Conservation (phyloP, 2,888 invertebrate species). For the Acleris emargana region DNA sequence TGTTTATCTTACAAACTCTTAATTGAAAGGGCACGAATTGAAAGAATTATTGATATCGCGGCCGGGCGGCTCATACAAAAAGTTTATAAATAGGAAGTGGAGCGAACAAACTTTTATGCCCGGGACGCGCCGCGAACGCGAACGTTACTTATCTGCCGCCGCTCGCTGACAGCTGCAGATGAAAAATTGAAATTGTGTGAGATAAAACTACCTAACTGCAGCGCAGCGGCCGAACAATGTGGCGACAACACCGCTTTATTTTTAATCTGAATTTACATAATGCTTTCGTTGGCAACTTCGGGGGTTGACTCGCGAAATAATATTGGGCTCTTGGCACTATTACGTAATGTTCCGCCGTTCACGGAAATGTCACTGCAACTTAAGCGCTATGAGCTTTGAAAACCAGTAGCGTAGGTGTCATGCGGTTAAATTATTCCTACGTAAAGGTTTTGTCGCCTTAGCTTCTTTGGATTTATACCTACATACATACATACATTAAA, state of each 20-base stretch:
- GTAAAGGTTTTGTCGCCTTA: too few relatives aligned
- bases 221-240: conserved; percentile 73
- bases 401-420: neutral
- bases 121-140: conserved; percentile 70
- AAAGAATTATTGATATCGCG: conserved; percentile 79
- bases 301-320: conserved; percentile 33
- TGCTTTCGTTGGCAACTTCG: conserved; percentile 34
- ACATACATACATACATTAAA: too few relatives aligned
- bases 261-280: conserved; percentile 41
- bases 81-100: conserved; percentile 79
- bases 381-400: neutral
- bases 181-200: conserved; percentile 84
- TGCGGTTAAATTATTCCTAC: neutral
- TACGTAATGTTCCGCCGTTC: conserved; percentile 12
- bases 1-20: conserved; percentile 35
- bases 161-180: conserved; percentile 82
- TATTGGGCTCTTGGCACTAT: conserved; percentile 29
- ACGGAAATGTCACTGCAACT: neutral
- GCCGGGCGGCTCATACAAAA: conserved; percentile 68
- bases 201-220: conserved; percentile 82
- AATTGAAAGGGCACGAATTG: conserved; percentile 52
- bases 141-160: conserved; percentile 80
- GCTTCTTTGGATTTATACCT: too few relatives aligned
- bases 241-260: conserved; percentile 54
- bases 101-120: conserved; percentile 79